Base-by-base conservation (phyloP, 1,140 invertebrate species). In the Fopius arisanus region DNA sequence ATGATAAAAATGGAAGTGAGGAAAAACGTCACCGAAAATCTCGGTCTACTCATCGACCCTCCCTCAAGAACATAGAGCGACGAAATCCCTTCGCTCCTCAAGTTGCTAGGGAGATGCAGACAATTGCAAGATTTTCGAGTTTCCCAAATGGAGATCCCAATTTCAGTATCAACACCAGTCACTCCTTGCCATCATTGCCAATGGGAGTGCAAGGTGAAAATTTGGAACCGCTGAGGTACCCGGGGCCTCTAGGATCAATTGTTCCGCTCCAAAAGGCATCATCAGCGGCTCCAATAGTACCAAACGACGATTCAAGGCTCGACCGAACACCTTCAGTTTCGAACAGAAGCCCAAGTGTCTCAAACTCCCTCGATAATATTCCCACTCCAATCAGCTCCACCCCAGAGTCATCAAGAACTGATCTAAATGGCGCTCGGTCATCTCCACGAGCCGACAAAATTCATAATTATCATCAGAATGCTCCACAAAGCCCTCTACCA, bases 131-230 rank as follows among this genome's bases (percentile, higher is more conserved):
- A 72, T 78, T 84, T 67, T 79, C 84, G 4, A 87, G 79, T 74
- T 87, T 85, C 19, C 84, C 83, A 10, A 84, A 86, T 68, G 84
- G 84, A 5, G 84, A 87, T 66, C 84, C 84, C 0, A 84, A 72
- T 10, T 74, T 84, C 14, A 82, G 78, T 6, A 59, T 79, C 63
- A 21, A 29, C 10, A 68, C 41, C 23, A 41, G 68, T 43, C 37
- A 40, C 33, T 41, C 66, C 9, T 59, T 9, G 9, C 72, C 23
- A 43, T 69, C 63, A 21, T 28, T 62, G 16, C 16, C 29, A 7
- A 23, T 23, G 14, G 40, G 33, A 23, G 1, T 66, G 26, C 33
- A 31, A 31, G 37, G n/a, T 23, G 66, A 68, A 41, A n/a, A 69
- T 10, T 29, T 69, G 21, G n/a, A 48, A 10, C 41, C 41, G 6